Percentiles rank a stretch among this genome's conserved stretches.
Evolutionary conservation across 2,113 vertebrate species (phyloP).

Genomic region (Egretta garzetta): DNA sequence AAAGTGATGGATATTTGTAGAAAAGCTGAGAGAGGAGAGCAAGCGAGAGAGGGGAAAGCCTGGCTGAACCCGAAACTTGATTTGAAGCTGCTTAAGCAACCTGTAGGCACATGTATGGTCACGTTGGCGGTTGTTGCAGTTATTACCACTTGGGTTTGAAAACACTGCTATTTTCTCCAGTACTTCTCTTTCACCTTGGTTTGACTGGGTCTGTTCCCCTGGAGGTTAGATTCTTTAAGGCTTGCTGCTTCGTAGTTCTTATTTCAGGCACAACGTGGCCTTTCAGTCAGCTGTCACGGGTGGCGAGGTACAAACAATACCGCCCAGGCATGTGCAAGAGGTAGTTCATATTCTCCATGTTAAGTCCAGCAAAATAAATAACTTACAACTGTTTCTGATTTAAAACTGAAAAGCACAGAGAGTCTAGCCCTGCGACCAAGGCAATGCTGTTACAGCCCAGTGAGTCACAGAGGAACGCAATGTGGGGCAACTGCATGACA

Average conservation of each 20-base stretch:
- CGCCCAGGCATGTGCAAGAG: not conserved
- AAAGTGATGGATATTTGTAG: not conserved
- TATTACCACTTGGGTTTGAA: not conserved
- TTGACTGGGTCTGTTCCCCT: not conserved
- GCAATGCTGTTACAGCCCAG: not conserved
- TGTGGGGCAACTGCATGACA: not conserved
- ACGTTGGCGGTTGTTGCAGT: not conserved
- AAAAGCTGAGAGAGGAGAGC: not conserved
- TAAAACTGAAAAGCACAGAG: not conserved
- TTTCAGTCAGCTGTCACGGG: slow-evolving; percentile 25
- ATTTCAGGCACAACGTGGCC: not conserved
- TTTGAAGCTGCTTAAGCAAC: not conserved
- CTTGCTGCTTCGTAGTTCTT: not conserved
- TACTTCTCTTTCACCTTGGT: not conserved
- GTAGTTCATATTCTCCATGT: not conserved
- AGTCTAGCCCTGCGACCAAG: not conserved
- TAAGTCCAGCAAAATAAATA: not conserved
- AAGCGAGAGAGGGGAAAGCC: not conserved
- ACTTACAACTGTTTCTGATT: not conserved
- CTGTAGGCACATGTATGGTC: not conserved
- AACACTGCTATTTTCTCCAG: not conserved
- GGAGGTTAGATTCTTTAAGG: slow-evolving; percentile 8
- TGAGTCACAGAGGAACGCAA: slow-evolving; percentile 21
- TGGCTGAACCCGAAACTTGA: not conserved
- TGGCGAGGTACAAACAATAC: slow-evolving; percentile 47